A percentile compares a stretch with the other conserved stretches of the same genome.
Conservation (phyloP, 2,797 vertebrate species). For the Halcyon leucocephala region DNA sequence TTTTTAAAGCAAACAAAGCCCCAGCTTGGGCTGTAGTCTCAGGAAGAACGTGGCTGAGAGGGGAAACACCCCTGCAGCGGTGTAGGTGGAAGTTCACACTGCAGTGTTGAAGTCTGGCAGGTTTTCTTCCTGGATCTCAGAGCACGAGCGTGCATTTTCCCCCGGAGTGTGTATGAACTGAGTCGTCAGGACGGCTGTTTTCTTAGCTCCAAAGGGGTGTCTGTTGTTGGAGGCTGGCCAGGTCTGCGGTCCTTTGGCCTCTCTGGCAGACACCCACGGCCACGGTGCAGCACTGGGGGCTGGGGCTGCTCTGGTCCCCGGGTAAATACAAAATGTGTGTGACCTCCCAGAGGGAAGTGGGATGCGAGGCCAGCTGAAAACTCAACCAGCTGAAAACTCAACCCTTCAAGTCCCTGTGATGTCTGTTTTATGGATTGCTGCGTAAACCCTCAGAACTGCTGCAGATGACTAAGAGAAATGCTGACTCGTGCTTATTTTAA, state of each 20-base stretch:
- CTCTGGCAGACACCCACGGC: not conserved
- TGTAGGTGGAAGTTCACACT: not conserved
- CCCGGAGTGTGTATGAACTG: not conserved
- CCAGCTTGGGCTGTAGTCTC: not conserved
- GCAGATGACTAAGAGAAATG: not conserved
- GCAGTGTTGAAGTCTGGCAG: not conserved
- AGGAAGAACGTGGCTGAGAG: not conserved
- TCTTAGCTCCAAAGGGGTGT: not conserved
- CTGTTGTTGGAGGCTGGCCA: not conserved
- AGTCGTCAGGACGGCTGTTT: not conserved
- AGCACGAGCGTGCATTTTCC: not conserved
- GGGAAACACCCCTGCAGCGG: accelerated
- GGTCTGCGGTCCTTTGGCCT: not conserved
- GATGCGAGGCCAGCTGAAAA: not conserved
- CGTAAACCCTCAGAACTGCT: not conserved
- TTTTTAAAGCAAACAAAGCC: not conserved
- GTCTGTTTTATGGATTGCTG: not conserved
- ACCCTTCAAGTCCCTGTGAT: not conserved
- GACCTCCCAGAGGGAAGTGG: not conserved
- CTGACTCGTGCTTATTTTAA: not conserved
- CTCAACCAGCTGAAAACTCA: not conserved
- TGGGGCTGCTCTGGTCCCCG: not conserved
- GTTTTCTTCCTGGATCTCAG: not conserved
- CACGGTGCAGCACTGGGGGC: accelerated
- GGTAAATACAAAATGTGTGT: not conserved